Evolutionary conservation across 53 echinoderm and acorn worm genomes (phyloP).

Genomic region (Echinarachnius parma): DNA sequence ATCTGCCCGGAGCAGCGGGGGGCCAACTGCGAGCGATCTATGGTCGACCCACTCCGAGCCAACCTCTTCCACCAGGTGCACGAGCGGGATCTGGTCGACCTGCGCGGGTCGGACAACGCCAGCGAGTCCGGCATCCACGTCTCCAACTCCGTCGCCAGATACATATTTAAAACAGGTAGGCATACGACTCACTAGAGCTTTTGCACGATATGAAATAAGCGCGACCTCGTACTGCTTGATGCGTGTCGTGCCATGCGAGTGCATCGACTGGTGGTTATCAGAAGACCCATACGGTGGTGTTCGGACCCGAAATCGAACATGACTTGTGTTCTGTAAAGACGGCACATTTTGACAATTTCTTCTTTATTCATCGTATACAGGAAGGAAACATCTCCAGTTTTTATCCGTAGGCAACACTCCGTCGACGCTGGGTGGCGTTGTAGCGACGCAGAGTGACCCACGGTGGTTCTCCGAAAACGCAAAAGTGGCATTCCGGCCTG

Average conservation of each 20-base stretch:
- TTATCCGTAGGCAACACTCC: slow-evolving; percentile 33
- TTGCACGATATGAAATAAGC: neutral
- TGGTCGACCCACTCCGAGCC: slow-evolving; percentile 38
- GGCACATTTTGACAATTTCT: neutral
- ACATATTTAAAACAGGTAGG: slow-evolving; percentile 48
- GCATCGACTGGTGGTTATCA: neutral
- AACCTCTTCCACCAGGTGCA: slow-evolving; percentile 51
- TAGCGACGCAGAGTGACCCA: neutral
- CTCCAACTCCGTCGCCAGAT: slow-evolving; percentile 34
- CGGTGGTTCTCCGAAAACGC: slow-evolving; percentile 41
- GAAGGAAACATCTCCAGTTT: slow-evolving; percentile 45
- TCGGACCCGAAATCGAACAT: too few relatives aligned
- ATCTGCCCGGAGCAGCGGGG: slow-evolving; percentile 48
- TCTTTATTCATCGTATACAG: neutral
- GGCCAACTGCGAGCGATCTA: slow-evolving; percentile 16
- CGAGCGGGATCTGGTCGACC: slow-evolving; percentile 40
- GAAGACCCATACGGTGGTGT: neutral
- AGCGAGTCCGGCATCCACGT: slow-evolving; percentile 44
- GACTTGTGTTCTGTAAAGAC: neutral
- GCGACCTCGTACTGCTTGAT: neutral
- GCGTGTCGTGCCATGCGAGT: neutral
- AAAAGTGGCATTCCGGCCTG: slow-evolving; percentile 38
- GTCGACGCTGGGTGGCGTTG: neutral
- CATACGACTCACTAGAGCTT: neutral
- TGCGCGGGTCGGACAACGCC: slow-evolving; percentile 28